Evolutionary conservation across 1,140 invertebrate species (phyloP).

Genomic region (Philotrypesis tridentata): DNA sequence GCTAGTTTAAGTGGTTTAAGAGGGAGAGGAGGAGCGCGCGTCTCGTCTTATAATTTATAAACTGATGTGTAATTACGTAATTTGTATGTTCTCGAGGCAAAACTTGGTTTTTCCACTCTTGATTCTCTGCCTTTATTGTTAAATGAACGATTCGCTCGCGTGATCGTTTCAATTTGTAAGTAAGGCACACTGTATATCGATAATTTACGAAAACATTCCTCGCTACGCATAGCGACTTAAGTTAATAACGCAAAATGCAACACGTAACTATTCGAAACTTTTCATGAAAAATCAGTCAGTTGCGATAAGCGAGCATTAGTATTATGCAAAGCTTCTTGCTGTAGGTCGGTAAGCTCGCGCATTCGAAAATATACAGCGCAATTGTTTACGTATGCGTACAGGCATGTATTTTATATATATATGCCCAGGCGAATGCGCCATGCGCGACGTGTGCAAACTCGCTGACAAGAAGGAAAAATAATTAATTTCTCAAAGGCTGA

Average conservation of each 20-base stretch:
- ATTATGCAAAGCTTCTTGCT: constrained; percentile 29
- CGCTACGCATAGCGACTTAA: constrained; percentile 61
- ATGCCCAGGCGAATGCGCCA: not conserved
- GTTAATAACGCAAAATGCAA: constrained; percentile 33
- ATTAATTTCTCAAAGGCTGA: constrained; percentile 6
- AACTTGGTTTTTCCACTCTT: not conserved
- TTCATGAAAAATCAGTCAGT: constrained; percentile 37
- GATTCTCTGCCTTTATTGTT: not conserved
- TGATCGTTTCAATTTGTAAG: constrained; percentile 15
- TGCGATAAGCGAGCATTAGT: constrained; percentile 27
- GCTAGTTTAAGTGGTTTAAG: too few relatives aligned
- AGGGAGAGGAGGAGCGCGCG: too few relatives aligned
- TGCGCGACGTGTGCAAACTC: not conserved
- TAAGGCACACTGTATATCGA: constrained; percentile 10
- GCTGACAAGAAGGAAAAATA: not conserved
- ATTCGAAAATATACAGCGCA: too few relatives aligned
- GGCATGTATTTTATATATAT: not conserved
- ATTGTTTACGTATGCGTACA: too few relatives aligned
- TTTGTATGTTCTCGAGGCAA: not conserved
- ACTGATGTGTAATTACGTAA: too few relatives aligned
- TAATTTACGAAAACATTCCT: constrained; percentile 59
- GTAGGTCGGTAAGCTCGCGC: not conserved
- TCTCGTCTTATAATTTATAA: too few relatives aligned
- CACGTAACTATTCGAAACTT: not conserved
- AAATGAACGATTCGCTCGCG: constrained; percentile 26